Evolutionary conservation across 2,113 vertebrate species (phyloP).

Genomic region (Herpetotheres cachinnans): DNA sequence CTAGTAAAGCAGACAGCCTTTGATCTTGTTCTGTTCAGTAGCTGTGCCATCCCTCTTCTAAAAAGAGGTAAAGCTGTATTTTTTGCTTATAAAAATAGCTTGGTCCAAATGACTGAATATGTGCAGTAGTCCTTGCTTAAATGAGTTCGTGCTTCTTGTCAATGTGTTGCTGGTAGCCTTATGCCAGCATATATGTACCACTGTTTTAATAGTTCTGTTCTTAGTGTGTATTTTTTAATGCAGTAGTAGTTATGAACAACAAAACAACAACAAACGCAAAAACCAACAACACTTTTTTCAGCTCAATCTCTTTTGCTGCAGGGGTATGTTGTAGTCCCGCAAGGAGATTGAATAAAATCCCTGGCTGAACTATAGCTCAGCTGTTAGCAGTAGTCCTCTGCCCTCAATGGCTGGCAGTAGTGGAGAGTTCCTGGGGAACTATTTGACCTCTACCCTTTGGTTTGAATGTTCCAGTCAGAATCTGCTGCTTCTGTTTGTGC

Average conservation of each 20-base stretch:
- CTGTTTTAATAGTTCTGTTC: slow-evolving; percentile 1
- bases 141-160: not conserved
- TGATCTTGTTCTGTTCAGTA: not conserved
- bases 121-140: not conserved
- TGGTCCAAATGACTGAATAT: slow-evolving; percentile 10
- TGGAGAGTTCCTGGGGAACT: slow-evolving; percentile 65
- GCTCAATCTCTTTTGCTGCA: slow-evolving; percentile 67
- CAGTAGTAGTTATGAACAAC: slow-evolving; percentile 20
- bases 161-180: not conserved
- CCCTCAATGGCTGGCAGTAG: slow-evolving; percentile 64
- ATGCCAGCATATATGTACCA: not conserved
- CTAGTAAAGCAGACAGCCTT: not conserved
- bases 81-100: not conserved
- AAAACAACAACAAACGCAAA: not conserved
- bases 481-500: slow-evolving; percentile 66
- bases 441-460: slow-evolving; percentile 57
- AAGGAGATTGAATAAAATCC: slow-evolving; percentile 65
- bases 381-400: slow-evolving; percentile 65
- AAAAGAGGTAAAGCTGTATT: not conserved
- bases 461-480: slow-evolving; percentile 66
- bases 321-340: slow-evolving; percentile 63
- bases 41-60: not conserved
- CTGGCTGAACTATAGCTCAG: slow-evolving; percentile 65
- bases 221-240: slow-evolving; percentile 17
- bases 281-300: slow-evolving; percentile 32